These are phyloP conservation scores for Heliconius himera DNA, from an alignment of 1,140 invertebrate genomes.

Conservation along the genomic window DNA sequence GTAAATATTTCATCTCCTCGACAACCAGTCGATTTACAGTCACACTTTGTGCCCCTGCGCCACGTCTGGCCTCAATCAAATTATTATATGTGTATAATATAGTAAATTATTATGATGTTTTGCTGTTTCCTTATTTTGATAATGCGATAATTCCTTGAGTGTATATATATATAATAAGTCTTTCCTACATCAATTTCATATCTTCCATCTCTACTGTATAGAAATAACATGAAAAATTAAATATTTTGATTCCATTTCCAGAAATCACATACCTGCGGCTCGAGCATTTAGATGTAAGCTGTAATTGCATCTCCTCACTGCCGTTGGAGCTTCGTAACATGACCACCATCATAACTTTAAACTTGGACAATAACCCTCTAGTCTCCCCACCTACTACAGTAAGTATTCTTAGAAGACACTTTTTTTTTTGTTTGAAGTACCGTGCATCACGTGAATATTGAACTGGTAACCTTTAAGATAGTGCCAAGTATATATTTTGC, in stretches of 20 bases:
- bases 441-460: not conserved
- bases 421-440: not conserved
- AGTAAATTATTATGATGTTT: not conserved
- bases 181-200: no score
- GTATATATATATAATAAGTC: not conserved
- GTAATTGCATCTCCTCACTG: constrained; percentile 92
- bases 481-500: not conserved
- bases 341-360: constrained; percentile 89
- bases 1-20: no score
- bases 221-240: not conserved
- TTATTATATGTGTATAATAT: no score
- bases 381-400: constrained; percentile 95
- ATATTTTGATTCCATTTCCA: constrained; percentile 65
- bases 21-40: no score
- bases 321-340: constrained; percentile 93
- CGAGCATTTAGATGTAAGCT: constrained; percentile 92
- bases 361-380: constrained; percentile 93
- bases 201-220: no score
- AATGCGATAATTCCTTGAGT: not conserved
- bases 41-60: no score
- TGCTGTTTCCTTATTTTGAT: not conserved
- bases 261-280: constrained; percentile 94
- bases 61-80: no score
- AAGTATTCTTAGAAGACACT: constrained; percentile 73
- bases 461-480: constrained; percentile 1